Base-by-base conservation (phyloP, 2,113 vertebrate genomes). In the Heliornis fulica region DNA sequence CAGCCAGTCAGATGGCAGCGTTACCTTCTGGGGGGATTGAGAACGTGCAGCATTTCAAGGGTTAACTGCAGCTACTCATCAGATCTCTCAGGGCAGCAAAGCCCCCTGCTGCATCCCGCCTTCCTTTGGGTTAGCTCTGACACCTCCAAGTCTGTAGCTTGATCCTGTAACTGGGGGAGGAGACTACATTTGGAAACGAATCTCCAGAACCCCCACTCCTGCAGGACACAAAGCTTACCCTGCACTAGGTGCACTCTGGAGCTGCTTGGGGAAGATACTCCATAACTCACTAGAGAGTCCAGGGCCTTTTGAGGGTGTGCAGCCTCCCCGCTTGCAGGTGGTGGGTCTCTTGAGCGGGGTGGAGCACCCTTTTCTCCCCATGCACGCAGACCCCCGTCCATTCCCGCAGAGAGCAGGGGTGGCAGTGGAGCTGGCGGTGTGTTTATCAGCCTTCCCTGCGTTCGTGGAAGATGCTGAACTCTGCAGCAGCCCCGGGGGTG, bases 351-450 rank as follows among this genome's bases (percentile, higher is more conserved):
- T 23, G 36, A 50, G 72, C 48, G n/a, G 1, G 18, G 1, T 1
- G 9, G 61, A 65, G 57, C 43, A 17, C 22, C 68, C 51, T 51
- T 19, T 50, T 28, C 29, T 70, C 50, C 76, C 21, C 40, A 31
- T 22, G 31, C 23, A 10, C 13, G 0, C 43, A 72, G 74, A 31
- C 4, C 74, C 46, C 70, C 21, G 3, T 13, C 15, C 2, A 0
- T 9, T 57, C 75, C 78, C 45, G 3, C 0, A 1, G 57, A 15
- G 65, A 28, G 29, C 16, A 12, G 60, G 46, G 3, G 21, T 1
- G 4, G 51, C 51, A 7, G 21, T 11, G 72, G 90, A 59, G 63
- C 64, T 36, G 15, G 6, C 5, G 18, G 2, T 31, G 36, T 48
- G 6, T 72, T 48, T 16, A 40, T 50, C 41, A 60, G 13, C 69